phyloP scores from a whole-genome alignment of 2,888 invertebrate species.

The Acanthosoma haemorrhoidale region DNA sequence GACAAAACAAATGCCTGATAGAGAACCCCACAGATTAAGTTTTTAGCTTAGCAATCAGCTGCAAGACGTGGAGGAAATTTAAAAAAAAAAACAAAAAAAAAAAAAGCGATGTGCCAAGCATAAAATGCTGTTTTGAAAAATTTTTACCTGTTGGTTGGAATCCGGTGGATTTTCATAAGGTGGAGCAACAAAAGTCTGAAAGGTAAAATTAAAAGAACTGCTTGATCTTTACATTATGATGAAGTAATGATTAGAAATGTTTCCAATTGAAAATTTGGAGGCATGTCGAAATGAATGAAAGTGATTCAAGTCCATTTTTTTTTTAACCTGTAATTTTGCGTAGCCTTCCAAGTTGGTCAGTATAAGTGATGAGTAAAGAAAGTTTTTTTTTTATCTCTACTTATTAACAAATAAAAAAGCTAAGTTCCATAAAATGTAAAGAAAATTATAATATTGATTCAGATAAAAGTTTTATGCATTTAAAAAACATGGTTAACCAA shows the following conservation, averaged over 20 bases:
- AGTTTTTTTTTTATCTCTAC: too few relatives aligned
- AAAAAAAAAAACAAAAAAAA: not conserved
- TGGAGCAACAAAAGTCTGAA: constrained; percentile 36
- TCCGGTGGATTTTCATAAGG: constrained; percentile 31
- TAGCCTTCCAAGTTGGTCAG: too few relatives aligned
- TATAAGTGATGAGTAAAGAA: too few relatives aligned
- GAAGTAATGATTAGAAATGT: constrained; percentile 35
- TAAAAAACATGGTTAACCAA: not conserved
- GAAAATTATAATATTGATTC: too few relatives aligned
- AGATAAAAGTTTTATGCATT: not conserved
- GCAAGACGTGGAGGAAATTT: not conserved
- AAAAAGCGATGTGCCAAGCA: not conserved
- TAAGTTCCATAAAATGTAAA: too few relatives aligned
- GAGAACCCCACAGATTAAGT: too few relatives aligned
- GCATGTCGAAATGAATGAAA: too few relatives aligned
- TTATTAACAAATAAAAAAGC: too few relatives aligned
- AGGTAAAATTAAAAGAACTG: constrained; percentile 29
- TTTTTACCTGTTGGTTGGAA: constrained; percentile 20
- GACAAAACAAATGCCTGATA: too few relatives aligned
- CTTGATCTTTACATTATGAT: too few relatives aligned
- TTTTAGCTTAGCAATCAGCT: not conserved
- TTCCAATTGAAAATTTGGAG: not conserved
- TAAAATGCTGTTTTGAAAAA: not conserved
- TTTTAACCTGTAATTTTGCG: too few relatives aligned
- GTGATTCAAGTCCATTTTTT: too few relatives aligned